phyloP scores from a whole-genome alignment of 2,888 invertebrate genomes.

The Polyommatus iphigenia region DNA sequence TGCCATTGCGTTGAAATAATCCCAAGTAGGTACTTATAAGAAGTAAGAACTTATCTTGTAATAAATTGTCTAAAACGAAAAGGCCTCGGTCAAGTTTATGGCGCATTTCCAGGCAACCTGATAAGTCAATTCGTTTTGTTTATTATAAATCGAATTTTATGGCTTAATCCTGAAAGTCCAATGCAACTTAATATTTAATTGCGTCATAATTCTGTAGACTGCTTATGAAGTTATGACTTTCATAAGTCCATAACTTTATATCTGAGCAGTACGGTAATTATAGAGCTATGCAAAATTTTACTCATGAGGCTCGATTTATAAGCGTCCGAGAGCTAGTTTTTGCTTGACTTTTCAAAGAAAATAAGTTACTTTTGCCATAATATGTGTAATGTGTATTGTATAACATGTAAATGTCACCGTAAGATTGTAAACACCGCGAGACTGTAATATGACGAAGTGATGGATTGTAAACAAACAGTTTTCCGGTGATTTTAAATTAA shows the following conservation, averaged over 20 bases:
- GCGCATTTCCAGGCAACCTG: slow-evolving; percentile 20
- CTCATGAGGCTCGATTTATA: no score
- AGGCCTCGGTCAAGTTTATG: background rate
- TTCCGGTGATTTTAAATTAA: no score
- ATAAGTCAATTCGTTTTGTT: slow-evolving; percentile 21
- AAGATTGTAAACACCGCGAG: no score
- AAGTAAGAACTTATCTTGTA: slow-evolving; percentile 9
- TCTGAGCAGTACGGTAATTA: background rate
- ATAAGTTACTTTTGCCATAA: no score
- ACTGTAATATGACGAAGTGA: no score
- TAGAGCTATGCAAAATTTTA: background rate
- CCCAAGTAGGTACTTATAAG: background rate
- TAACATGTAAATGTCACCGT: no score
- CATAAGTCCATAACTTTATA: background rate
- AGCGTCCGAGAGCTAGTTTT: no score
- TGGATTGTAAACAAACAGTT: no score
- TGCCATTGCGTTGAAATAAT: background rate
- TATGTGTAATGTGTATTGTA: no score
- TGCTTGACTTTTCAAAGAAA: no score
- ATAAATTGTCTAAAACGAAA: background rate
- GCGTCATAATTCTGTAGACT: slow-evolving; percentile 3
- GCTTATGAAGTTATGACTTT: background rate
- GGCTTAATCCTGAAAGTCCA: background rate
- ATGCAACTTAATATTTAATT: slow-evolving; percentile 22
- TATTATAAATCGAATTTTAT: background rate